Evolutionary conservation across 2,888 invertebrate genomes (phyloP).

Genomic region (Monopis laevigella): DNA sequence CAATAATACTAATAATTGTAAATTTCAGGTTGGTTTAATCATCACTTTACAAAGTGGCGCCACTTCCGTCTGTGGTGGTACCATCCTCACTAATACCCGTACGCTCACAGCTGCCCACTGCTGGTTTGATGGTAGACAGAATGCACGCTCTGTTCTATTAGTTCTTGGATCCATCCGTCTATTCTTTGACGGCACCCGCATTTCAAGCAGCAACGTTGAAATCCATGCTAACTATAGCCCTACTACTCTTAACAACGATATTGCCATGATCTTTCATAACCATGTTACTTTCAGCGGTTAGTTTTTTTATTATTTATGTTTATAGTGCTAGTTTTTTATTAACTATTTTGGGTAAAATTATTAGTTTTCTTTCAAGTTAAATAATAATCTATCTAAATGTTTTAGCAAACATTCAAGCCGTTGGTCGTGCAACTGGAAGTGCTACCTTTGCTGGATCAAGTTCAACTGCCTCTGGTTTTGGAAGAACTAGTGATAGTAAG

Average conservation of each 20-base stretch:
- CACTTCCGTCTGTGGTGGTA: constrained; percentile 27
- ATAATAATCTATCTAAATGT: constrained; percentile 17
- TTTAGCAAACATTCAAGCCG: constrained; percentile 30
- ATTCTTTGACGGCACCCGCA: constrained; percentile 12
- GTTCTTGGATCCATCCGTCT: constrained; percentile 25
- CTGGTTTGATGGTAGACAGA: constrained; percentile 28
- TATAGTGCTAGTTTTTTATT: background rate
- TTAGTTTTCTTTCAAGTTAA: background rate
- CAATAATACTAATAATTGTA: no score
- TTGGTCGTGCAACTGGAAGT: constrained; percentile 27
- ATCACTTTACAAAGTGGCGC: constrained; percentile 22
- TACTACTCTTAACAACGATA: constrained; percentile 11
- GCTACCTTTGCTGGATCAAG: constrained; percentile 14
- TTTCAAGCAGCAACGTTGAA: constrained; percentile 7
- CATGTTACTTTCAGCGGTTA: constrained; percentile 4
- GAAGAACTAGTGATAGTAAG: constrained; percentile 34
- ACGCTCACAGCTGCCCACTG: constrained; percentile 24
- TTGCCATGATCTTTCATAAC: constrained; percentile 8
- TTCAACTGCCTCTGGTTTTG: constrained; percentile 34
- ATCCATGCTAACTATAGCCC: constrained; percentile 12
- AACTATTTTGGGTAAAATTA: background rate
- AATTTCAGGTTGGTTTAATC: constrained; percentile 26
- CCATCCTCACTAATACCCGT: constrained; percentile 23
- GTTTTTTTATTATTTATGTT: background rate
- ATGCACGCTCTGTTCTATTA: constrained; percentile 29